These are phyloP conservation scores for Rhabditoides inermis DNA, from an alignment of 2,888 invertebrate genomes.

Conservation along the genomic window DNA sequence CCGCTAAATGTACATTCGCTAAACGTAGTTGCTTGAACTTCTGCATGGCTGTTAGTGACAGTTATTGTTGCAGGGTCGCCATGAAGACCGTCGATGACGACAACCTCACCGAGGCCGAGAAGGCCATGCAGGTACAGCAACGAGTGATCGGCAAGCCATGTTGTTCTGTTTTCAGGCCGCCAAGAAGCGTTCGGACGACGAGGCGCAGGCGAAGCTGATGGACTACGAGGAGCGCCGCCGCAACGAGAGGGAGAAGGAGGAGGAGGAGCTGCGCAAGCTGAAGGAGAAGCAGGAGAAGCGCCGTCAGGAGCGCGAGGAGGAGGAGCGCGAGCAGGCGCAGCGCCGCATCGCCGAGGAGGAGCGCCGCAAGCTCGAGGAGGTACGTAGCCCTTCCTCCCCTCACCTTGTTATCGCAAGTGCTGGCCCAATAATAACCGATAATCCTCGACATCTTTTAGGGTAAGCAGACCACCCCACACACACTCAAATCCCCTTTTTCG, in stretches of 20 bases:
- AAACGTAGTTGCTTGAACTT: too few species aligned
- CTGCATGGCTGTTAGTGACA: too few species aligned
- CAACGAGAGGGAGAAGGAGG: slow-evolving; percentile 38
- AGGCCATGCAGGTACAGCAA: slow-evolving; percentile 40
- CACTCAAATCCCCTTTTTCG: too few species aligned
- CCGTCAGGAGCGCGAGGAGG: slow-evolving; percentile 42
- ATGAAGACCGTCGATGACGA: too few species aligned
- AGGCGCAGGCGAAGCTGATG: slow-evolving; percentile 45
- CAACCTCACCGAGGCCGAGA: slow-evolving; percentile 41
- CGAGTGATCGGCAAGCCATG: too few species aligned
- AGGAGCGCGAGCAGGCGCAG: slow-evolving; percentile 46
- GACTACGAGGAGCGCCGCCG: slow-evolving; percentile 50
- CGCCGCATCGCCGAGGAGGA: slow-evolving; percentile 42
- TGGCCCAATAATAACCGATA: too few species aligned
- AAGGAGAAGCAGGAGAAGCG: slow-evolving; percentile 64
- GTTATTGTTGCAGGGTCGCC: too few species aligned
- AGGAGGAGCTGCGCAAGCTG: slow-evolving; percentile 81
- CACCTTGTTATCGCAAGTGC: too few species aligned
- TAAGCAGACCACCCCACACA: too few species aligned
- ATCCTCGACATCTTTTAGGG: too few species aligned
- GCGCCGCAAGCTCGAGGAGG: slow-evolving; percentile 43
- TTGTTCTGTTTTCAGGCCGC: slow-evolving; percentile 38
- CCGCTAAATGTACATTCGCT: too few species aligned
- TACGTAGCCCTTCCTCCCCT: slow-evolving; percentile 2
- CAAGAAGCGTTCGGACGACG: slow-evolving; percentile 50